Evolutionary conservation across 2,113 vertebrate species (phyloP).

Genomic region (Rallus limicola): DNA sequence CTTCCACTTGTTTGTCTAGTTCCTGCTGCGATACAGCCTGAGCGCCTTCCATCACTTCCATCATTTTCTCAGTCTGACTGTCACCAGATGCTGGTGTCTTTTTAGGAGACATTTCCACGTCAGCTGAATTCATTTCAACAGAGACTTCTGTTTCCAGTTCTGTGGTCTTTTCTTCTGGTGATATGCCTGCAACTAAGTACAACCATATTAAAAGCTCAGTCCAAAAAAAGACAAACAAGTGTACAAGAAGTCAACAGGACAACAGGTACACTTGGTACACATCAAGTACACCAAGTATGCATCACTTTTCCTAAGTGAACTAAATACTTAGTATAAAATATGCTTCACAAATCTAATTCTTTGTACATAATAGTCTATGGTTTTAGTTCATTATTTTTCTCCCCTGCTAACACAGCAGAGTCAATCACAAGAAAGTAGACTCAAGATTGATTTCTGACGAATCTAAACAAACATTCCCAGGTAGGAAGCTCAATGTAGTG

Average conservation of each 20-base stretch:
- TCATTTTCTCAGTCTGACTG: conserved; percentile 40
- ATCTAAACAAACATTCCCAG: not conserved
- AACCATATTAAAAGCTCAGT: not conserved
- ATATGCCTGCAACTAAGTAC: conserved; percentile 66
- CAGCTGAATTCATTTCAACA: conserved; percentile 35
- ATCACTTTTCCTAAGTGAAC: not conserved
- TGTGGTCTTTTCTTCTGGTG: conserved; percentile 54
- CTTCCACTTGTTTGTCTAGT: conserved; percentile 75
- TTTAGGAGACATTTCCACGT: conserved; percentile 70
- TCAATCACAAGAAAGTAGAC: not conserved
- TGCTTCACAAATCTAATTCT: not conserved
- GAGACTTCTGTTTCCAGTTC: conserved; percentile 64
- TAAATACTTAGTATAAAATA: not conserved
- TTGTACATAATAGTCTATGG: not conserved
- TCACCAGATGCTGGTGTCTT: conserved; percentile 36
- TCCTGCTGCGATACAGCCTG: conserved; percentile 41
- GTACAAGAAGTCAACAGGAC: not conserved
- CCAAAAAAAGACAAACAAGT: not conserved
- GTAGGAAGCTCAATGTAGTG: not conserved
- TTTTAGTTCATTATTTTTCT: not conserved
- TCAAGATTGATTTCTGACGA: not conserved
- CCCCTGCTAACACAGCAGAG: not conserved
- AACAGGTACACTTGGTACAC: not conserved
- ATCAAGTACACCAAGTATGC: not conserved
- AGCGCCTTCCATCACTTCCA: conserved; percentile 69